phyloP scores from a whole-genome alignment of 2,113 vertebrate genomes.

The Tympanuchus pallidicinctus region DNA sequence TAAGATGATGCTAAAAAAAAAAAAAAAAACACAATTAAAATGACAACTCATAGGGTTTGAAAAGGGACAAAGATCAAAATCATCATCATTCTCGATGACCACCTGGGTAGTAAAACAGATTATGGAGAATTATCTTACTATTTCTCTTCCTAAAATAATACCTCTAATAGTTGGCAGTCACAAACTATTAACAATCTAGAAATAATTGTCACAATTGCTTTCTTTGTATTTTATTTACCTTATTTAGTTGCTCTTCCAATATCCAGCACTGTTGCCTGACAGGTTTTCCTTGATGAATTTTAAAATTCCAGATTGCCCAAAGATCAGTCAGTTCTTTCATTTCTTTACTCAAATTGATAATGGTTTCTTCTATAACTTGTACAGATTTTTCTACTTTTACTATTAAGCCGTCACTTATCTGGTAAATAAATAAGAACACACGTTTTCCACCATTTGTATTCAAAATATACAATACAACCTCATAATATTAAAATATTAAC shows the following conservation, averaged over 20 bases:
- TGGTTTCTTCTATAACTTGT: constrained; percentile 66
- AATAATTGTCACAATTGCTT: not conserved
- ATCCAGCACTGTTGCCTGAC: constrained; percentile 78
- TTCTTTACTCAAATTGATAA: constrained; percentile 75
- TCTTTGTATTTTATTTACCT: constrained; percentile 67
- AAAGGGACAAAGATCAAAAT: not conserved
- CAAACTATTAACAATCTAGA: not conserved
- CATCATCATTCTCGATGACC: not conserved
- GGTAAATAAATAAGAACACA: constrained; percentile 41
- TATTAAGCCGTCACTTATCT: constrained; percentile 79
- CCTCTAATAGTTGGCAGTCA: not conserved
- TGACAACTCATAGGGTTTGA: not conserved
- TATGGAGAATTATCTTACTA: not conserved
- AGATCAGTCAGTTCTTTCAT: constrained; percentile 78
- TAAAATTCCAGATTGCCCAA: constrained; percentile 80
- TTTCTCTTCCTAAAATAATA: not conserved
- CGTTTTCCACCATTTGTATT: not conserved
- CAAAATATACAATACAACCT: not conserved
- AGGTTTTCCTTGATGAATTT: constrained; percentile 75
- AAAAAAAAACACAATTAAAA: not conserved
- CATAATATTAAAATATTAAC: not conserved
- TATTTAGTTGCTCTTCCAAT: constrained; percentile 85
- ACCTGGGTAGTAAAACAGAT: not conserved
- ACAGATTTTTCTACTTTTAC: constrained; percentile 74
- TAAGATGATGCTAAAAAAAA: not conserved